Evolutionary conservation across 2,113 vertebrate species (phyloP), one percentile per base, ranked within the genome.

Genomic region (Genyomyrus donnyi): DNA sequence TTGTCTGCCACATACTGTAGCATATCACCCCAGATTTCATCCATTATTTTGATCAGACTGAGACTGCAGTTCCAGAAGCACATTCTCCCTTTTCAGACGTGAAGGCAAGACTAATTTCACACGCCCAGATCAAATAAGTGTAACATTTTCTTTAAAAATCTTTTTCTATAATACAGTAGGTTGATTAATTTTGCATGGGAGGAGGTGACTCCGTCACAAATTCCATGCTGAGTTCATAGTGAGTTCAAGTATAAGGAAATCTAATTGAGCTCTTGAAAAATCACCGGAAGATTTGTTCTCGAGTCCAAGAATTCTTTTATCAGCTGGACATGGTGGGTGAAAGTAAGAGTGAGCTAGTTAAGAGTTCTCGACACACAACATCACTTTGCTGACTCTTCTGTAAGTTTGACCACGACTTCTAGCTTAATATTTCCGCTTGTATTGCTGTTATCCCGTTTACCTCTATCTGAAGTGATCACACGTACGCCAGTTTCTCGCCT

Each of bases 141-240:
- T 15, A 39, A 77, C 70, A 19, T 77, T 77, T 39, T 39, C 70
- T 77, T 77, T 39, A 80, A 80, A 80, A 80, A 42, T 42, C 15
- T 5, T 39, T 11, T 50, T 48, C 49, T 27, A 70, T 70, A 50
- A 27, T 15, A n/a, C n/a, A n/a, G n/a, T n/a, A 49, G 42, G 48
- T 86, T 49, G 11, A 86, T n/a, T n/a, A 49, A 86, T 85, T 45
- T 10, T 15, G 24, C 3, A 27, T n/a, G 8, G 8, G 46, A 27
- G 42, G 27, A 21, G 19, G 10, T 15, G 46, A 27, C n/a, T 48
- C 10, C 10, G 2, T 86, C 48, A 48, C 1, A 86, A 86, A 86
- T 48, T 86, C 84, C 84, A 86, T 27, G 84, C 45, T 86, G 84
- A 86, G 84, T 86, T 86, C 84, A 50, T 27, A 19, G 10, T n/a